Percentiles rank a stretch among this genome's conserved stretches.
These are phyloP conservation scores for Hypothenemus hampei DNA, from an alignment of 1,140 invertebrate genomes.

Conservation along the genomic window DNA sequence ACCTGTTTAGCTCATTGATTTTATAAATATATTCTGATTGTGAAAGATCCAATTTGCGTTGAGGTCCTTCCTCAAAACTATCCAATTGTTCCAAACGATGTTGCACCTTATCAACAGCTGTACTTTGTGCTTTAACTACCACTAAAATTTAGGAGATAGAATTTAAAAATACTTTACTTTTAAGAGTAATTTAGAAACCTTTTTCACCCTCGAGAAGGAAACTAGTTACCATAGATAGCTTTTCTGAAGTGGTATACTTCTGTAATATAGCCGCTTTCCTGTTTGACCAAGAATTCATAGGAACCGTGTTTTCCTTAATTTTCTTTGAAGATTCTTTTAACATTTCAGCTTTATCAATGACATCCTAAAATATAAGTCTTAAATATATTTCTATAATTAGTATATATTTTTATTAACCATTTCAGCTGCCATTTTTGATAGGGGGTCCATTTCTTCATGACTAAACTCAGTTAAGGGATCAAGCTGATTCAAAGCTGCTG, in stretches of 20 bases:
- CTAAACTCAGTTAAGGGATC: constrained; percentile 71
- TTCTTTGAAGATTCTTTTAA: background rate
- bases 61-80: constrained; percentile 86
- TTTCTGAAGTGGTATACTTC: constrained; percentile 89
- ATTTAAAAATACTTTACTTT: too few species aligned
- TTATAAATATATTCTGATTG: constrained; percentile 87
- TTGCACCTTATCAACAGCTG: constrained; percentile 85
- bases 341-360: background rate
- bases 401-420: constrained; percentile 43
- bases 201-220: constrained; percentile 76
- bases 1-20: constrained; percentile 86
- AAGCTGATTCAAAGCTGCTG: constrained; percentile 61
- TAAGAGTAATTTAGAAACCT: constrained; percentile 49
- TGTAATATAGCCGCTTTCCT: constrained; percentile 70
- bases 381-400: background rate
- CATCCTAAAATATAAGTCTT: background rate
- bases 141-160: constrained; percentile 53
- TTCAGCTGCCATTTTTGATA: constrained; percentile 59
- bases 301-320: too few species aligned
- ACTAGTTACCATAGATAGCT: constrained; percentile 82
- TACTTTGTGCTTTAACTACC: constrained; percentile 70
- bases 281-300: constrained; percentile 61
- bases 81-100: constrained; percentile 89
- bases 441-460: constrained; percentile 58
- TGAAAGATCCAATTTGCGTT: constrained; percentile 81